These are phyloP conservation scores for Pinctada fucata DNA, from an alignment of 2,888 invertebrate genomes.

Conservation along the genomic window DNA sequence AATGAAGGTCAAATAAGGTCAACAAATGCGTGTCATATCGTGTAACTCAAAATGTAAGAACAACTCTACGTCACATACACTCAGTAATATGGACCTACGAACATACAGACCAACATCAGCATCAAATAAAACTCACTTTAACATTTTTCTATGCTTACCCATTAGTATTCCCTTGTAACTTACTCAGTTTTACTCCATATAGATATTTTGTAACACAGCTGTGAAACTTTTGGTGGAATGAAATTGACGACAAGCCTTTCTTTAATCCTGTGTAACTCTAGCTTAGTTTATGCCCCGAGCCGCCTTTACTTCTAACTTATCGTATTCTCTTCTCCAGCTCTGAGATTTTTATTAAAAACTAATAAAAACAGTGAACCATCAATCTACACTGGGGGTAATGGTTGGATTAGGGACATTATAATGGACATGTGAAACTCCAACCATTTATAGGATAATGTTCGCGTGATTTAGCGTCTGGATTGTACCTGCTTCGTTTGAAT, in stretches of 20 bases:
- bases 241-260: not conserved
- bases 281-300: not conserved
- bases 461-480: not conserved
- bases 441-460: not conserved
- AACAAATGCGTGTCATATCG: too few species aligned
- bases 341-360: not conserved
- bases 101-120: too few species aligned
- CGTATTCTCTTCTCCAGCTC: not conserved
- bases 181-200: too few species aligned
- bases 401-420: not conserved
- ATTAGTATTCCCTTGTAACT: too few species aligned
- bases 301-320: not conserved
- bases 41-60: too few species aligned
- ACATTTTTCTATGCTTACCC: too few species aligned
- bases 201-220: too few species aligned
- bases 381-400: not conserved
- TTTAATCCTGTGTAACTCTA: not conserved
- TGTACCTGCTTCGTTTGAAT: too few species aligned
- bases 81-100: too few species aligned
- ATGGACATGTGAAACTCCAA: not conserved
- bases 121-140: too few species aligned
- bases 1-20: too few species aligned
- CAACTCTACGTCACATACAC: too few species aligned
- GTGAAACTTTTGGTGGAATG: not conserved
- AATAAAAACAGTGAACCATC: not conserved